phyloP scores from a whole-genome alignment of 2,797 vertebrate genomes.

The Poliocrania exsul region DNA sequence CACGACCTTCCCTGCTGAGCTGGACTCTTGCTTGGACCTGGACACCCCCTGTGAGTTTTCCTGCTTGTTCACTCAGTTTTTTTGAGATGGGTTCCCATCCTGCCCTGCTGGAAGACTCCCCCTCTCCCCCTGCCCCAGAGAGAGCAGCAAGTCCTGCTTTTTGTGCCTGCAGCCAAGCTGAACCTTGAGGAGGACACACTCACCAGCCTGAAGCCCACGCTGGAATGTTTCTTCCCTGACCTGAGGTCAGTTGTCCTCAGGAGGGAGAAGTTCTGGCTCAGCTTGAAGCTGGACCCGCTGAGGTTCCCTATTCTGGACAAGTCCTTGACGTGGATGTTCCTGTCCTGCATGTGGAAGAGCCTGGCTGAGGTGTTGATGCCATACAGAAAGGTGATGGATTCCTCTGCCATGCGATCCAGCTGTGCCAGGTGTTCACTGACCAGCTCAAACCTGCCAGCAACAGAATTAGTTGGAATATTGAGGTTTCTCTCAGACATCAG shows the following conservation, averaged over 20 bases:
- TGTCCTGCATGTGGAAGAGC: not conserved
- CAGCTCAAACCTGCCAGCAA: slow-evolving; percentile 47
- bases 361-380: slow-evolving; percentile 31
- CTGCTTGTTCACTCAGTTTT: not conserved
- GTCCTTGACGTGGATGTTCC: not conserved
- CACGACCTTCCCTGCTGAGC: rapidly evolving
- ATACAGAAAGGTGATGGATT: slow-evolving; percentile 42
- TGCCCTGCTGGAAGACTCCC: not conserved
- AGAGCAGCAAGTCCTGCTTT: not conserved
- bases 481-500: rapidly evolving
- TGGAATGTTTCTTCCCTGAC: not conserved
- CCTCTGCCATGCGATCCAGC: slow-evolving; percentile 65
- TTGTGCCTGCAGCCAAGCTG: rapidly evolving
- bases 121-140: not conserved
- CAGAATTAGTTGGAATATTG: not conserved
- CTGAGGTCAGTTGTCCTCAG: not conserved
- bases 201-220: slow-evolving; percentile 75
- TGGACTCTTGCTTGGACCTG: not conserved
- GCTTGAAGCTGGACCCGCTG: slow-evolving; percentile 5
- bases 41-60: not conserved
- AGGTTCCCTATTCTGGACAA: not conserved
- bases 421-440: slow-evolving; percentile 35
- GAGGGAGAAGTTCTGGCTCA: slow-evolving; percentile 52
- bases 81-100: not conserved
- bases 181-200: not conserved